Evolutionary conservation across 1,140 invertebrate species (phyloP).

Genomic region (Chionoecetes opilio): DNA sequence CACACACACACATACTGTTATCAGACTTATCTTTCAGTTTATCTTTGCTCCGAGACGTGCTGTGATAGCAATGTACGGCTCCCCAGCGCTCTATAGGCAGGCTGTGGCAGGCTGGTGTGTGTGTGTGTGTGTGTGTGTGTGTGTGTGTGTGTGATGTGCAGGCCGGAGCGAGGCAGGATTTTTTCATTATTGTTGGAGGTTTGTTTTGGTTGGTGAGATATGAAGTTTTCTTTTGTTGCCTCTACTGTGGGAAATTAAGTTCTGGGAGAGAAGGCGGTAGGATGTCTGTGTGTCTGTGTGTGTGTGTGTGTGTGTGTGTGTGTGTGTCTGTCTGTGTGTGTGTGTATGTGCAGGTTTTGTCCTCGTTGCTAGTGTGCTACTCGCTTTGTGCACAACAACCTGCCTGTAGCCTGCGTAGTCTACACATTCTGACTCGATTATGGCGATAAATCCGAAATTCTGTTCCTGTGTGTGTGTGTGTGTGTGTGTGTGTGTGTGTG

Average conservation of each 20-base stretch:
- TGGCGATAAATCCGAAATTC: too few relatives aligned
- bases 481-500: slow-evolving; percentile 25
- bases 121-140: slow-evolving; percentile 32
- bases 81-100: too few relatives aligned
- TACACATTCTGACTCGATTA: too few relatives aligned
- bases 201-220: neutral
- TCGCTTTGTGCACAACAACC: too few relatives aligned
- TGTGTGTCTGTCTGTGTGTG: too few relatives aligned
- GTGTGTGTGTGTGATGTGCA: neutral
- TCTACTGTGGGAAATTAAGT: neutral
- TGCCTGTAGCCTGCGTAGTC: too few relatives aligned
- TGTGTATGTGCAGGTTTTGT: too few relatives aligned
- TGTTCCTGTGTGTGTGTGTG: slow-evolving; percentile 9
- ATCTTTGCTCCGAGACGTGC: neutral
- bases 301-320: slow-evolving; percentile 37
- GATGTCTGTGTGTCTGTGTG: neutral
- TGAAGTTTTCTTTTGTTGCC: slow-evolving; percentile 19
- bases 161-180: neutral
- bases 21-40: neutral
- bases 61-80: neutral
- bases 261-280: neutral
- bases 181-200: slow-evolving; percentile 30
- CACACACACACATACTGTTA: neutral
- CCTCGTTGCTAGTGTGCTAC: too few relatives aligned
- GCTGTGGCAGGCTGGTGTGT: neutral